Evolutionary conservation across 2,888 invertebrate species (phyloP), one percentile per base, ranked within the genome.

Genomic region (Lampropteryx suffumata): DNA sequence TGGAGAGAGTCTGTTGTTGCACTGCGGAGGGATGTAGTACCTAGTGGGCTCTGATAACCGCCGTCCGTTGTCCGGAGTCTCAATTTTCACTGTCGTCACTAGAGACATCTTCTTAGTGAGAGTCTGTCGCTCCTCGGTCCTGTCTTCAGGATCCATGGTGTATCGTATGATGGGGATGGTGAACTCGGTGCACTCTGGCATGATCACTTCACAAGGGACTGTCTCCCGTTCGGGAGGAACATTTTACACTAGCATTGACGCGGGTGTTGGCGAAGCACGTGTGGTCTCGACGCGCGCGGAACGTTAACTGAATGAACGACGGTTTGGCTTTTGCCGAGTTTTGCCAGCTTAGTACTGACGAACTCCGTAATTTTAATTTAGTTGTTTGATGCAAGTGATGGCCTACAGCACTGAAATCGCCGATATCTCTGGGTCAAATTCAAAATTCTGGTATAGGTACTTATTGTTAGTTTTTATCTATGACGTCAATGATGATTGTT

Each of bases 151-250:
- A 44, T 90, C 89, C 90, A 90, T 90, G 62, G 88, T 89, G 75
- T 86, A 90, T 21, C 84, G 68, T 66, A 90, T 90, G 57, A 89
- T 79, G 44, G 90, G 90, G 64, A 90, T 89, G 11, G 86, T 84
- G 58, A 90, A 89, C 64, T 90, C 89, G 33, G 88, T 86, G 65
- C 87, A 89, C 85, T 89, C 90, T 41, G 90, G 90, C 90, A 90
- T 90, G 58, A 57, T 78, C 84, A 84, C 81, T 81, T 67, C 72
- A 78, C 76, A 63, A 61, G 45, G 33, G 49, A 48, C 40, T 40
- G 47, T 44, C 36, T 50, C 55, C 42, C 41, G 54, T 33, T 46
- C 14, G 52, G 46, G 53, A 51, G 50, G 48, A 55, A 55, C 60
- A 62, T 62, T 59, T 50, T 60, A 59, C 51, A 43, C 35, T 34